A percentile compares a stretch with the other conserved stretches of the same genome.
phyloP scores from a whole-genome alignment of 2,113 vertebrate species.

The Rhinolophus ferrumequinum region DNA sequence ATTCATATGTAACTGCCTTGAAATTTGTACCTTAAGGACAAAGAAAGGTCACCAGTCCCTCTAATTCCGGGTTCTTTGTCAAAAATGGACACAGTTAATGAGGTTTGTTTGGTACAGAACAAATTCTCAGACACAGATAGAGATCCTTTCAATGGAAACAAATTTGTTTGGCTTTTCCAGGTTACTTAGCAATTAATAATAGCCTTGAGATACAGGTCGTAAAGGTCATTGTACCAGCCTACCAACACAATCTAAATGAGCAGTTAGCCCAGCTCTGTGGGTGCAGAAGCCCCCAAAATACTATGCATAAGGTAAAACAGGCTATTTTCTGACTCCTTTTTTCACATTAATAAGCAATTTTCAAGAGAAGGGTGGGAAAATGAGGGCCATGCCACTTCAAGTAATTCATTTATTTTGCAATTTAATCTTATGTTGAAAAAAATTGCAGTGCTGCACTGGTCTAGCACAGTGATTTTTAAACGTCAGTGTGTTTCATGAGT shows the following conservation, averaged over 20 bases:
- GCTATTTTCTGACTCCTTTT: conserved; percentile 89
- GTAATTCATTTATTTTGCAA: conserved; percentile 98
- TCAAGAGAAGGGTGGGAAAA: conserved; percentile 89
- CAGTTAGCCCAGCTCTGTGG: conserved; percentile 75
- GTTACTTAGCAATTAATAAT: conserved; percentile 98
- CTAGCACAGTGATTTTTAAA: conserved; percentile 94
- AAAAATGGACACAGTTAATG: conserved; percentile 96
- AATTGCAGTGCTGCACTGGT: conserved; percentile 88
- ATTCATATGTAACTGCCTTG: conserved; percentile 79
- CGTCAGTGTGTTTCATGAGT: conserved; percentile 88
- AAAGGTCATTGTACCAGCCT: conserved; percentile 87
- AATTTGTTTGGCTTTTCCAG: conserved; percentile 98
- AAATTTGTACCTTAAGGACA: conserved; percentile 89
- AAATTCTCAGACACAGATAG: conserved; percentile 96
- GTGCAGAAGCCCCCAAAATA: conserved; percentile 78
- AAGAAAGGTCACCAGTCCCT: conserved; percentile 89
- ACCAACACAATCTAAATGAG: conserved; percentile 85
- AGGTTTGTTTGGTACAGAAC: conserved; percentile 96
- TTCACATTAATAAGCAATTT: conserved; percentile 95
- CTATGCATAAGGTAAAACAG: conserved; percentile 85
- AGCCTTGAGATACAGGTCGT: conserved; percentile 91
- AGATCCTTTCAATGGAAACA: conserved; percentile 98
- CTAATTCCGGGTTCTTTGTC: conserved; percentile 89
- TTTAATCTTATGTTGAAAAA: conserved; percentile 94
- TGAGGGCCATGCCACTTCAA: conserved; percentile 91